These are phyloP conservation scores for Thalassophryne amazonica DNA, from an alignment of 2,797 vertebrate species.

Conservation along the genomic window DNA sequence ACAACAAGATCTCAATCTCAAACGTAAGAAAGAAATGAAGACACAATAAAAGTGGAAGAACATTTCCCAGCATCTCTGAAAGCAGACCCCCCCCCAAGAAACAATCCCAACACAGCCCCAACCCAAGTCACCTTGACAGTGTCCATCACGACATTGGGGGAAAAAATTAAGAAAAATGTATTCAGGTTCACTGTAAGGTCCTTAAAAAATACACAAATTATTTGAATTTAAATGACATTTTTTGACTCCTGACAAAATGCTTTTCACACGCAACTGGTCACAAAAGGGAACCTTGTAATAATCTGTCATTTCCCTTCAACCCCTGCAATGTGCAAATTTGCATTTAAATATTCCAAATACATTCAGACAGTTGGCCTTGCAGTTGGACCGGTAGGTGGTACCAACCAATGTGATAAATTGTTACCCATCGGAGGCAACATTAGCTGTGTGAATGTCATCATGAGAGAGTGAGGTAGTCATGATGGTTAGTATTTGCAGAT, in stretches of 20 bases:
- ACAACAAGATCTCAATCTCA: slow-evolving; percentile 67
- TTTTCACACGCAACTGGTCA: background rate
- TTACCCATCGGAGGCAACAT: background rate
- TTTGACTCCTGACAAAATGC: background rate
- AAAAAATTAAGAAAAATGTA: too few species aligned
- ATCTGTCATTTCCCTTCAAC: background rate
- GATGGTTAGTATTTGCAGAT: too few species aligned
- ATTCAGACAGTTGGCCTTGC: background rate
- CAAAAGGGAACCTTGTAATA: background rate
- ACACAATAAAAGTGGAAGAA: background rate
- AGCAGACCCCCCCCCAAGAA: background rate
- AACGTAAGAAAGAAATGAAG: slow-evolving; percentile 34
- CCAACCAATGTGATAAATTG: slow-evolving; percentile 21
- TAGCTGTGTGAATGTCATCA: background rate
- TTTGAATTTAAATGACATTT: background rate
- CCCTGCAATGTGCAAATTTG: background rate
- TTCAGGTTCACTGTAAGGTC: background rate
- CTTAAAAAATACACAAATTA: background rate
- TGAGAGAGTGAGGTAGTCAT: background rate
- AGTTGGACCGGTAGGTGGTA: slow-evolving; percentile 20
- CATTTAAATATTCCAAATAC: slow-evolving; percentile 5
- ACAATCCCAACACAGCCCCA: background rate
- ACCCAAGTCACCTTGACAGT: slow-evolving; percentile 53
- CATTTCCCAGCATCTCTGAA: slow-evolving; percentile 6
- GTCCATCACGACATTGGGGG: slow-evolving; percentile 45